Evolutionary conservation across 1,140 invertebrate genomes (phyloP), one percentile per base, ranked within the genome.

Genomic region (Heliconius hermathena): DNA sequence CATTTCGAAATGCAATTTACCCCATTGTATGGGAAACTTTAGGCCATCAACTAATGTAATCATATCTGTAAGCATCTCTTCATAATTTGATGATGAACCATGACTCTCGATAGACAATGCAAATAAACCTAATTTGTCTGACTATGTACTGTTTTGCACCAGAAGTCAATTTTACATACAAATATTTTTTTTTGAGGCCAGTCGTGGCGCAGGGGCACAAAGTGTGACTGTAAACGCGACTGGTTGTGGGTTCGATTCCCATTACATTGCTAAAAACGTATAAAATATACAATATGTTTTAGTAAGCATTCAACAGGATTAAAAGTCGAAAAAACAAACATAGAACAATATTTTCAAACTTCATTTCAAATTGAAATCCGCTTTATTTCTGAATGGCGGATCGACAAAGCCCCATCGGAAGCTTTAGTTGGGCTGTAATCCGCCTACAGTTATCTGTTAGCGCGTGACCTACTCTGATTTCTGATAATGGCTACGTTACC

Each of bases 361-460:
- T 60, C n/a, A 66, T 71, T 70, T 70, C 36, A 46, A 70, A 76
- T 75, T 76, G 74, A 46, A 70, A 46, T 8, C 33, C n/a, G 22
- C 9, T 70, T 33, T 70, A 46, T 76, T 76, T 76, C 74, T 22
- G 38, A 76, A 76, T 41, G 60, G 60, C 1, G 74, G 20, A 76
- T 66, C 29, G 73, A 74, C 74, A 75, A 75, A 75, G 74, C 74
- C n/a, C 18, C 60, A 75, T 75, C 60, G 57, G 54, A 75, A 70
- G 74, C 74, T 76, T 70, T 38, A 76, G 74, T 70, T 70, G 57
- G 4, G 33, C 74, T 41, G 57, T 76, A 76, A 76, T 46, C 74
- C 74, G 74, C 74, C 57, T 70, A 49, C 60, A 18, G n/a, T 76
- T 76, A 76, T 66, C 74, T 54, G 54, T 66, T 60, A 60, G 74